These are phyloP conservation scores for Folsomia manolachei DNA, from an alignment of 2,888 invertebrate genomes.

Conservation along the genomic window DNA sequence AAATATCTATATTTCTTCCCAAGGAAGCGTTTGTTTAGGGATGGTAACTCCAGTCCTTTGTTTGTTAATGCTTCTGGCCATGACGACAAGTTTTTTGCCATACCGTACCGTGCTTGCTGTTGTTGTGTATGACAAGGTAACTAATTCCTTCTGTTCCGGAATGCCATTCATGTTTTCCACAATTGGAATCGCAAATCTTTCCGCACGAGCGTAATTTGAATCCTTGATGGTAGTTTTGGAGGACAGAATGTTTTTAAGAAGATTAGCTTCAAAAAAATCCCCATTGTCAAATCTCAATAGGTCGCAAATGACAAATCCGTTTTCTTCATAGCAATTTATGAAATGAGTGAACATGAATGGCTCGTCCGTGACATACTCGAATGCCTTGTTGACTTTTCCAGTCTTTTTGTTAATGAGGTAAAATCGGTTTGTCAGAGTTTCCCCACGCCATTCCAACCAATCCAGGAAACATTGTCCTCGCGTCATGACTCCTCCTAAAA, in stretches of 20 bases:
- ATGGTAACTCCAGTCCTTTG: conserved; percentile 56
- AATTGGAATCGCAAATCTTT: conserved; percentile 24
- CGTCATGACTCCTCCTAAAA: conserved; percentile 54
- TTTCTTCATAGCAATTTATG: conserved; percentile 59
- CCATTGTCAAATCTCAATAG: conserved; percentile 34
- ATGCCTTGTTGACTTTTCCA: conserved; percentile 53
- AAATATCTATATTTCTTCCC: conserved; percentile 56
- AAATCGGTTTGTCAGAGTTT: conserved; percentile 54
- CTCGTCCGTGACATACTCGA: conserved; percentile 54
- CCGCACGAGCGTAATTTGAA: conserved; percentile 31
- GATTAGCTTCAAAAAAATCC: conserved; percentile 38
- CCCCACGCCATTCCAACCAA: conserved; percentile 55
- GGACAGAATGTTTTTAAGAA: conserved; percentile 28
- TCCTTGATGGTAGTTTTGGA: conserved; percentile 25
- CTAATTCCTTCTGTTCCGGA: conserved; percentile 19
- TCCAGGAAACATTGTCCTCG: conserved; percentile 54
- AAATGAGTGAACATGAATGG: conserved; percentile 59
- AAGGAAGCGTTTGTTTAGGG: conserved; percentile 54
- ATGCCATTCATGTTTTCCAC: conserved; percentile 22
- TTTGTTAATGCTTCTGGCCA: conserved; percentile 44
- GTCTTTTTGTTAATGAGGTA: conserved; percentile 54
- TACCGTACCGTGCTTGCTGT: conserved; percentile 53
- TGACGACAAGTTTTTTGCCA: conserved; percentile 51
- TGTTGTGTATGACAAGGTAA: conserved; percentile 51
- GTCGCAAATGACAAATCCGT: conserved; percentile 50